phyloP scores from a whole-genome alignment of 2,113 vertebrate genomes.

The Oplegnathus fasciatus region DNA sequence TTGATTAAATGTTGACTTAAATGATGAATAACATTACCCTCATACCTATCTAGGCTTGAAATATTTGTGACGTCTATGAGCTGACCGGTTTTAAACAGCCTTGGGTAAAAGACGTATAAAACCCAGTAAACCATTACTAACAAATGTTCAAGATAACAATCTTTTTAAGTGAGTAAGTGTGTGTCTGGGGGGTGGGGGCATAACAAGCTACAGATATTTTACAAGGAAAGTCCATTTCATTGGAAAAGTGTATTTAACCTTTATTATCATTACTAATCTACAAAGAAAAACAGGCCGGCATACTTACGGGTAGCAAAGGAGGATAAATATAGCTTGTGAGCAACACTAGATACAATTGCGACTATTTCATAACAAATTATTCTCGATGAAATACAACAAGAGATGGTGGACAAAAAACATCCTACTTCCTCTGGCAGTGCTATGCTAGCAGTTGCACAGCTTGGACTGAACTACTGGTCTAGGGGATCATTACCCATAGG shows the following conservation, averaged over 20 bases:
- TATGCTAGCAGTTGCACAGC: conserved; percentile 10
- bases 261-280: background rate
- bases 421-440: conserved; percentile 35
- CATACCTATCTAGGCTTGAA: background rate
- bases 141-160: background rate
- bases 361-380: conserved; percentile 42
- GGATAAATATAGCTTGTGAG: conserved; percentile 33
- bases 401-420: conserved; percentile 33
- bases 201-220: background rate
- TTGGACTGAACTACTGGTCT: background rate
- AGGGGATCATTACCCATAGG: background rate
- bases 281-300: background rate
- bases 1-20: background rate
- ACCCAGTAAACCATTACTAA: background rate
- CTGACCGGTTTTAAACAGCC: background rate
- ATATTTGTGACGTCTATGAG: background rate
- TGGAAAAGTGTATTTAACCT: background rate
- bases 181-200: background rate
- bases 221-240: background rate
- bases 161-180: background rate
- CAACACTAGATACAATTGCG: conserved; percentile 25
- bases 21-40: background rate
- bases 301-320: background rate
- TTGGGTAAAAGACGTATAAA: background rate
- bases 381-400: conserved; percentile 30